These are phyloP conservation scores for Mythimna pallens DNA, from an alignment of 2,888 invertebrate species.

Conservation along the genomic window DNA sequence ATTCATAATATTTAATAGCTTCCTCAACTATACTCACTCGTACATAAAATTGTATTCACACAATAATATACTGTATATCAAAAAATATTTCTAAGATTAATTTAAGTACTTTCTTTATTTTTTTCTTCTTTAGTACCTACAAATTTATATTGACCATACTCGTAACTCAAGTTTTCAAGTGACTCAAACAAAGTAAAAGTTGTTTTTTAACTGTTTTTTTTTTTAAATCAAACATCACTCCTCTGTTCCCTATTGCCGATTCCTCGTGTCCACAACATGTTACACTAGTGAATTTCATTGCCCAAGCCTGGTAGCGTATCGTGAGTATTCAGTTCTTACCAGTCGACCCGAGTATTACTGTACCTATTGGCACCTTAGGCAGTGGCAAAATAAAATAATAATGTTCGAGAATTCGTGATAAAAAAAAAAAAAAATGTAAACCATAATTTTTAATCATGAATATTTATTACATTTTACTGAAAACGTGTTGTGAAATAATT, in stretches of 20 bases:
- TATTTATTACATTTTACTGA: too few relatives aligned
- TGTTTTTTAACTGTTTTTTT: constrained; percentile 18
- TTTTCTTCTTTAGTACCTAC: background rate
- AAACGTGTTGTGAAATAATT: too few relatives aligned
- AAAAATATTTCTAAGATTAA: constrained; percentile 5
- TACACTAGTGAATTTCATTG: background rate
- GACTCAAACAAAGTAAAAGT: constrained; percentile 35
- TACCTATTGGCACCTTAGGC: too few relatives aligned
- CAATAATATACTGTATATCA: constrained; percentile 4
- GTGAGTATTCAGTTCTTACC: too few relatives aligned
- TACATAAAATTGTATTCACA: background rate
- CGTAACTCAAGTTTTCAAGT: constrained; percentile 13
- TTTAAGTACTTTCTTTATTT: background rate
- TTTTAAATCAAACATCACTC: background rate
- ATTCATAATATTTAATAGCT: constrained; percentile 7
- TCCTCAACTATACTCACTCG: background rate
- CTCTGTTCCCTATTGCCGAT: background rate
- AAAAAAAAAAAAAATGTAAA: too few relatives aligned
- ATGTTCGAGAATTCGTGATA: too few relatives aligned
- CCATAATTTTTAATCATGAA: too few relatives aligned
- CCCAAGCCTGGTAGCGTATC: background rate
- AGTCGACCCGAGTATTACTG: too few relatives aligned
- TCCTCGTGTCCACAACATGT: background rate
- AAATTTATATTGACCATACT: constrained; percentile 24
- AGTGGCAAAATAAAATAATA: too few relatives aligned